Percentiles rank a stretch among this genome's conserved stretches.
These are phyloP conservation scores for Regulus satrapa DNA, from an alignment of 2,113 vertebrate genomes.

Conservation along the genomic window DNA sequence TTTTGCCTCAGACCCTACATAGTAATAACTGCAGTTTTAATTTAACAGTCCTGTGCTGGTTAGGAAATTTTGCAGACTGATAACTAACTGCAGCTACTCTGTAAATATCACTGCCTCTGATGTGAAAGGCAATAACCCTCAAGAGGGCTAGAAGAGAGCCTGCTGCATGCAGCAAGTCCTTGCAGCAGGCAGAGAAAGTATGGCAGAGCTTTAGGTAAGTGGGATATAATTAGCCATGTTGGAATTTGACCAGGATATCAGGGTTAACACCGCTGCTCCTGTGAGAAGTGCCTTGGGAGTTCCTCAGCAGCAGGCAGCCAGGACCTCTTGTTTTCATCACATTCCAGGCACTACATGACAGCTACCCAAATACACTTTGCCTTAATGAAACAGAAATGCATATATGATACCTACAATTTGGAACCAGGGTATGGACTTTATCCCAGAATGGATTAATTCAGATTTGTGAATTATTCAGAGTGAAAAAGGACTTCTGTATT, in stretches of 20 bases:
- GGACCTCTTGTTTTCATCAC: constrained; percentile 55
- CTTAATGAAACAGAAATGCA: constrained; percentile 24
- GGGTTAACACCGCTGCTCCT: constrained; percentile 52
- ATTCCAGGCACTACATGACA: constrained; percentile 51
- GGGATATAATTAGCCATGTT: constrained; percentile 57
- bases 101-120: not conserved
- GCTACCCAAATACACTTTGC: constrained; percentile 34
- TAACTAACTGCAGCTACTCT: not conserved
- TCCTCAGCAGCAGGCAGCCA: constrained; percentile 52
- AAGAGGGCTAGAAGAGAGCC: not conserved
- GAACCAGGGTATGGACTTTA: not conserved
- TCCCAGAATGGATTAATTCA: not conserved
- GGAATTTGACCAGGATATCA: constrained; percentile 60
- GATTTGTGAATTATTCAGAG: not conserved
- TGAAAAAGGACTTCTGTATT: not conserved
- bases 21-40: not conserved
- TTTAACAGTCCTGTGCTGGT: not conserved
- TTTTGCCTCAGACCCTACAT: not conserved
- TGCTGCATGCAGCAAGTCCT: not conserved
- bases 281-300: constrained; percentile 45
- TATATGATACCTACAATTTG: not conserved
- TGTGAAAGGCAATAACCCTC: not conserved
- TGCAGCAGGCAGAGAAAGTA: not conserved
- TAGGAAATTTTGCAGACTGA: not conserved
- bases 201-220: constrained; percentile 39